Base-by-base conservation (phyloP, 2,113 vertebrate genomes). In the Callocephalon fimbriatum region DNA sequence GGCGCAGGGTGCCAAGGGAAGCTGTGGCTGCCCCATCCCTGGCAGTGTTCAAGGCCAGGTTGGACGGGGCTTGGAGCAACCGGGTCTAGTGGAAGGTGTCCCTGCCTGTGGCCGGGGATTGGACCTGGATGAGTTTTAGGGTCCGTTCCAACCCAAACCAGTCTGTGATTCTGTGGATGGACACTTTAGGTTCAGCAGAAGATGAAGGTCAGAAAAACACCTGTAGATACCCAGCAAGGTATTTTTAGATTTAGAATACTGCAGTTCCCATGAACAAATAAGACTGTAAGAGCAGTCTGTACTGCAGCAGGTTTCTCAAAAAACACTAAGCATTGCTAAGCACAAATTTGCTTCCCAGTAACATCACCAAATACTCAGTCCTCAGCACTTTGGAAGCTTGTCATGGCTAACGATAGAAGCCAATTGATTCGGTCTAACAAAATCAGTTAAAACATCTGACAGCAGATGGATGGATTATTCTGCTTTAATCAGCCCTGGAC, bases 261-360 rank as follows among this genome's bases (percentile, higher is more conserved):
- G 72, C 17, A 15, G 65, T 6, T 47, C 37, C 70, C 32, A 9
- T 25, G 20, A 48, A 26, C 5, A 16, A 7, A 3, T 1, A 10
- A 23, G 23, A 4, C 58, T 6, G 5, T 7, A 5, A 0, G 4
- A 22, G 48, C 44, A 56, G 8, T 1, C 47, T 32, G 0, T 1
- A 2, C 2, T 50, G 67, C 73, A 47, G 59, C 1, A 48, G 27
- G 40, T 56, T 65, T 7, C 77, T 44, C 81, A n/a, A 18, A 45
- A n/a, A 14, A 5, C 42, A 42, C 27, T 1, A 9, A 37, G 12
- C 2, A 7, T 2, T 5, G 27, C 59, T 29, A 5, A 45, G 31
- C 45, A 2, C 40, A 56, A 15, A 80, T 68, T 15, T 12, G 58
- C 86, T 42, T 70, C 77, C 29, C 88, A 27, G 56, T 1, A 13